Base-by-base conservation (phyloP, 2,888 invertebrate genomes). In the Hecatera dysodea region DNA sequence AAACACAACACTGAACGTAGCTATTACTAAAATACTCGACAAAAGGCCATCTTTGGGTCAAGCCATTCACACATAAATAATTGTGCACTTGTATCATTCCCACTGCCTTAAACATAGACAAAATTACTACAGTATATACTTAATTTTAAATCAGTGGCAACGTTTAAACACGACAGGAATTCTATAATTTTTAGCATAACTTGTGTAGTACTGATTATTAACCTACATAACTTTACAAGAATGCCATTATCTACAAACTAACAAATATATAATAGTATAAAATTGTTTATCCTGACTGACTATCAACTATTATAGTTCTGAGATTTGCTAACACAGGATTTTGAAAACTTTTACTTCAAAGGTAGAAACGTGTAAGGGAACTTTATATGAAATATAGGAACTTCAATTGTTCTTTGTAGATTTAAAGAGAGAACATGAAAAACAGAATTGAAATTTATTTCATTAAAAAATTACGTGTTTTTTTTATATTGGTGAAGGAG, bases 141-240 rank as follows among this genome's bases (percentile, higher is more conserved):
- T 70, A 57, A n/a, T 56, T 57, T 8, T 52, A 52, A 42, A 70
- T 70, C 15, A 19, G 7, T n/a, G 3, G 15, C 3, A 71, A 52
- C 52, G 1, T 42, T 29, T 6, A 7, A 15, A 15, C 7, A 48
- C 17, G 42, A 57, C 68, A 72, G 72, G 53, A 66, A 71, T 68
- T 62, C 22, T 11, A 29, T 33, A 19, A 80, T 67, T 70, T 77
- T 60, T 70, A 44, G 27, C 70, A 81, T 81, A 77, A 55, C 60
- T 76, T 12, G 27, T 67, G 46, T 48, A 19, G 50, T 46, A 67
- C 24, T 66, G 27, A 29, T 70, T 39, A 64, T 42, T 67, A 42
- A 72, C 55, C 70, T 55, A 64, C 66, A 60, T 63, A 55, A 22
- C 60, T 64, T n/a, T 24, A 24, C 33, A 63, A 67, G 53, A 61